These are phyloP conservation scores for Andrena bucephala DNA, from an alignment of 2,888 invertebrate species.

Conservation along the genomic window DNA sequence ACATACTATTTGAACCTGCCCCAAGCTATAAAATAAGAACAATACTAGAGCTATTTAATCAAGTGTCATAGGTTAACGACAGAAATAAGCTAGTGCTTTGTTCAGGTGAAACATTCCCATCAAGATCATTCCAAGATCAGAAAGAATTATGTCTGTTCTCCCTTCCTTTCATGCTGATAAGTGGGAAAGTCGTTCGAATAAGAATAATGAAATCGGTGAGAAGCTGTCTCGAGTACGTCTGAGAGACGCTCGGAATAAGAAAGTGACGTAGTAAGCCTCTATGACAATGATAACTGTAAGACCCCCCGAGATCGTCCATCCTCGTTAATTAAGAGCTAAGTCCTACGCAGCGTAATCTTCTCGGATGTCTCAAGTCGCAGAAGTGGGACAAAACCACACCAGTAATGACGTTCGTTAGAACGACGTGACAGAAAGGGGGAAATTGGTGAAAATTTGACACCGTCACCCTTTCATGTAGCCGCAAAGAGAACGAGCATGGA, in stretches of 20 bases:
- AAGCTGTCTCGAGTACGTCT: constrained; percentile 12
- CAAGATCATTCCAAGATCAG: too few relatives aligned
- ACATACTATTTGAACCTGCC: background rate
- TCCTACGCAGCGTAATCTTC: constrained; percentile 10
- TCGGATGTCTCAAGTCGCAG: constrained; percentile 11
- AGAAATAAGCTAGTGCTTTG: background rate
- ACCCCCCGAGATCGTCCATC: constrained; percentile 5
- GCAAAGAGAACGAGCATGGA: too few relatives aligned
- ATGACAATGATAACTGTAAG: constrained; percentile 25
- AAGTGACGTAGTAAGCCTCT: constrained; percentile 13
- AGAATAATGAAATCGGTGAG: background rate
- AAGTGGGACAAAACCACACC: constrained; percentile 11
- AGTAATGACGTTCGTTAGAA: constrained; percentile 7
- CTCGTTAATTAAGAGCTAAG: constrained; percentile 31
- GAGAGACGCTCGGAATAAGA: background rate
- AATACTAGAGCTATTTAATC: background rate
- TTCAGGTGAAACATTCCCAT: background rate
- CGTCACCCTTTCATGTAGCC: too few relatives aligned
- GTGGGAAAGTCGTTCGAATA: background rate
- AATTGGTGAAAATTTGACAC: background rate
- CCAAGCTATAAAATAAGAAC: background rate
- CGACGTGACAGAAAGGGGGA: background rate
- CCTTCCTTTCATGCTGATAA: background rate
- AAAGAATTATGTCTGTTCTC: background rate
- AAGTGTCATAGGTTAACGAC: background rate